phyloP scores from a whole-genome alignment of 1,140 invertebrate genomes.

The Drosophila truncata region DNA sequence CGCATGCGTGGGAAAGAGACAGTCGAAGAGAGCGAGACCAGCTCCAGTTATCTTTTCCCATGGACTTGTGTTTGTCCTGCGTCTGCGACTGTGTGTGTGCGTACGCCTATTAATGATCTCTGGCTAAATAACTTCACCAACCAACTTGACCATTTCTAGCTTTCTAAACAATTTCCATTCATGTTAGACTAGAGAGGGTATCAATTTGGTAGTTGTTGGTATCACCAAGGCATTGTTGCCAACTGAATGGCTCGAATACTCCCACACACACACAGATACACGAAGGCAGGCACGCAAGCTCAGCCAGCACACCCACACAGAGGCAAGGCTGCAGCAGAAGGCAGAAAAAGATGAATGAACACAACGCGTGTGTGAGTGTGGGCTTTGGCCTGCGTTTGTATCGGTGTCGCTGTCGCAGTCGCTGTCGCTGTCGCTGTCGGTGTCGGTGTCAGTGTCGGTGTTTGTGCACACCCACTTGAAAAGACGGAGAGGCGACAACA shows the following conservation, averaged over 20 bases:
- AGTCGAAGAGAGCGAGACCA: slow-evolving; percentile 2
- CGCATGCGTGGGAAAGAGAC: slow-evolving; percentile 69
- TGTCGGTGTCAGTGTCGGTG: slow-evolving; percentile 20
- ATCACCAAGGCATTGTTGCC: slow-evolving; percentile 32
- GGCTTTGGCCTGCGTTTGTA: slow-evolving; percentile 16
- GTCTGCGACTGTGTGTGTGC: slow-evolving; percentile 16
- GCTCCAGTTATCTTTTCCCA: slow-evolving; percentile 46
- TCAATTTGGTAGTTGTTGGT: not conserved
- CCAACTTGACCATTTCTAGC: not conserved
- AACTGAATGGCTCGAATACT: slow-evolving; percentile 33
- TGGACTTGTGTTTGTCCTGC: slow-evolving; percentile 21
- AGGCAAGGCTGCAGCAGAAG: slow-evolving; percentile 43
- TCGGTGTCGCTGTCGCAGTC: slow-evolving; percentile 7
- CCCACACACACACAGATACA: slow-evolving; percentile 35
- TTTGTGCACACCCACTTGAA: slow-evolving; percentile 45
- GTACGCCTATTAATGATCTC: slow-evolving; percentile 40
- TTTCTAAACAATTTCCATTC: slow-evolving; percentile 19
- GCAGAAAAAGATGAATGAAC: slow-evolving; percentile 66
- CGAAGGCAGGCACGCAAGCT: not conserved
- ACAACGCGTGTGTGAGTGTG: slow-evolving; percentile 31
- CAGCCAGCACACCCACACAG: slow-evolving; percentile 20
- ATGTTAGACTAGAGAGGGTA: not conserved
- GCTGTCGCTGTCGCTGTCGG: slow-evolving; percentile 2
- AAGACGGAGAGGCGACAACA: slow-evolving; percentile 46
- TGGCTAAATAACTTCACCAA: slow-evolving; percentile 2